phyloP scores from a whole-genome alignment of 2,797 vertebrate genomes.

The Mus spretus region DNA sequence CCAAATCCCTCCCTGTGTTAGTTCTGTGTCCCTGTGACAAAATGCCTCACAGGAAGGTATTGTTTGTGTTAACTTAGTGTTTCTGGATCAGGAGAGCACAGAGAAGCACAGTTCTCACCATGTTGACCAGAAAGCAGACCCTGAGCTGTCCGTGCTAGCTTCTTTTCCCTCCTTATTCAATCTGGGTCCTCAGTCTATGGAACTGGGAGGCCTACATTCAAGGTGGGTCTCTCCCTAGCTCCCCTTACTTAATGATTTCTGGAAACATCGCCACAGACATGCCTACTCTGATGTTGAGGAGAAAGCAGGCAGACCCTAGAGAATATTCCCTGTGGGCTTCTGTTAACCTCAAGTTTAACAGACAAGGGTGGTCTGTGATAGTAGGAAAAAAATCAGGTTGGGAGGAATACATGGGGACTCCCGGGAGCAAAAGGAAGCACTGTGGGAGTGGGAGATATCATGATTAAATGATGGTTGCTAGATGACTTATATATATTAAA shows the following conservation, averaged over 20 bases:
- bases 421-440: not conserved
- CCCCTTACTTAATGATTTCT: not conserved
- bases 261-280: not conserved
- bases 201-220: not conserved
- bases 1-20: not conserved
- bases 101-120: not conserved
- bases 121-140: not conserved
- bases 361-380: not conserved
- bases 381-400: not conserved
- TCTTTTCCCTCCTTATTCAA: not conserved
- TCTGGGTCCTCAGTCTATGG: not conserved
- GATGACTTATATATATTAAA: not conserved
- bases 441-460: not conserved
- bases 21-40: not conserved
- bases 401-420: not conserved
- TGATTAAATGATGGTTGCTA: slow-evolving; percentile 40
- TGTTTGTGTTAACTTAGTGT: not conserved
- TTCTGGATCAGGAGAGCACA: not conserved
- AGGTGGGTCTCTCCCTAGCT: not conserved
- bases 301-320: slow-evolving; percentile 36
- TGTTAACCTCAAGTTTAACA: slow-evolving; percentile 46
- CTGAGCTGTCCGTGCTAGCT: not conserved
- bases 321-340: not conserved
- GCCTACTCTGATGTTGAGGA: not conserved
- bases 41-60: not conserved